Evolutionary conservation across 35 echinoderm and acorn worm genomes (phyloP).

Genomic region (Ophiothrix spiculata): DNA sequence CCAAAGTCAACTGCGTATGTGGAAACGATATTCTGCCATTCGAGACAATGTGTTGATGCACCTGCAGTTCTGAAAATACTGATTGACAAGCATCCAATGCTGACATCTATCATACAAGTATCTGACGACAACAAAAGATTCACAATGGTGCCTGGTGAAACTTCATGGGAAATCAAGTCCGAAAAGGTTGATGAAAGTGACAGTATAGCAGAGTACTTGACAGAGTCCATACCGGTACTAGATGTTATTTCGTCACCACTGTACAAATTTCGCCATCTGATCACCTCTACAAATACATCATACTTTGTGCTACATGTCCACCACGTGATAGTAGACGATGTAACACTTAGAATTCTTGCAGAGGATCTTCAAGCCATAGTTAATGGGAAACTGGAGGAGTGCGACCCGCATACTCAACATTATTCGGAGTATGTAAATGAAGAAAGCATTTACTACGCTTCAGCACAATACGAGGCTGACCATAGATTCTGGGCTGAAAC

Average conservation of each 20-base stretch:
- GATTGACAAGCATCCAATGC: background rate
- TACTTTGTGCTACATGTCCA: slow-evolving; percentile 14
- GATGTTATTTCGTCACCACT: slow-evolving; percentile 11
- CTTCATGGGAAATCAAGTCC: background rate
- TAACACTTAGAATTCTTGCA: background rate
- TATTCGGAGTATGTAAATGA: slow-evolving; percentile 14
- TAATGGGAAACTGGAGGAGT: background rate
- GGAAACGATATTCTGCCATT: background rate
- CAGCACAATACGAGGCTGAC: background rate
- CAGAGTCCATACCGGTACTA: background rate
- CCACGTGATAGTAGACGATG: slow-evolving; percentile 15
- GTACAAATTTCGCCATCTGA: slow-evolving; percentile 13
- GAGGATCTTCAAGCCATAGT: background rate
- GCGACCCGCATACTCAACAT: background rate
- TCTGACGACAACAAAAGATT: slow-evolving; percentile 5
- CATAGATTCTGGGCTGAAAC: background rate
- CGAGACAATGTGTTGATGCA: background rate
- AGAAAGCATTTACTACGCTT: background rate
- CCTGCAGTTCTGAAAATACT: background rate
- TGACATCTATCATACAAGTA: background rate
- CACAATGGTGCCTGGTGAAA: background rate
- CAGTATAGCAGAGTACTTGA: background rate
- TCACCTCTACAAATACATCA: background rate
- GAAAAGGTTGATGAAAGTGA: background rate
- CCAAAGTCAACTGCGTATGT: slow-evolving; percentile 18